phyloP scores from a whole-genome alignment of 1,140 invertebrate species.

The Drosophila pachea region DNA sequence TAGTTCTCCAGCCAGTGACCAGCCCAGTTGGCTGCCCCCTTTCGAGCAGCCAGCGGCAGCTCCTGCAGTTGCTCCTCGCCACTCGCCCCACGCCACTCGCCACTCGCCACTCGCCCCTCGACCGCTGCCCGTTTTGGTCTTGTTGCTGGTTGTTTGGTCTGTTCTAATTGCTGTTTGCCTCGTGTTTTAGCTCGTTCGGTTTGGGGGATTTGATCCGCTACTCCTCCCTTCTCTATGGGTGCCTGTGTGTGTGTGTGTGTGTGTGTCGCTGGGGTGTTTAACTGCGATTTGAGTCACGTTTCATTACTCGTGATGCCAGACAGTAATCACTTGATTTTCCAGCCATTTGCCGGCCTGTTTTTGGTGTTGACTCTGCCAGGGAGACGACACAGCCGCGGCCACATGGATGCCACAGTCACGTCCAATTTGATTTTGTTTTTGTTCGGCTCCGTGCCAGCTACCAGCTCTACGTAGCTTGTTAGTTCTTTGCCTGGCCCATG shows the following conservation, averaged over 20 bases:
- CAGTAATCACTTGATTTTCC: slow-evolving; percentile 75
- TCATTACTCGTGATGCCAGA: slow-evolving; percentile 76
- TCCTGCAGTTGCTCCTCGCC: not conserved
- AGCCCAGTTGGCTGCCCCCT: not conserved
- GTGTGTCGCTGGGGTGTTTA: slow-evolving; percentile 63
- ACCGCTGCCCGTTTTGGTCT: slow-evolving; percentile 31
- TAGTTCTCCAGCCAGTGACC: slow-evolving; percentile 20
- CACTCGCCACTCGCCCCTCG: not conserved
- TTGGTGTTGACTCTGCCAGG: slow-evolving; percentile 28
- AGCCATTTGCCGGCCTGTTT: slow-evolving; percentile 40
- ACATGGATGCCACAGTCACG: slow-evolving; percentile 26
- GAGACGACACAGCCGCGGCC: not conserved
- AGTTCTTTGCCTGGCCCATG: slow-evolving; percentile 17
- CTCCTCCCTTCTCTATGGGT: slow-evolving; percentile 7
- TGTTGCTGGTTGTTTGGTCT: slow-evolving; percentile 53
- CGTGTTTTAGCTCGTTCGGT: slow-evolving; percentile 60
- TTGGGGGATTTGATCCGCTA: slow-evolving; percentile 22
- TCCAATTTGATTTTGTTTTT: slow-evolving; percentile 13
- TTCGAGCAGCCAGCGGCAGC: not conserved
- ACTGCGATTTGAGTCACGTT: slow-evolving; percentile 76
- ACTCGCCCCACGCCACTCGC: not conserved
- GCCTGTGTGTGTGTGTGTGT: slow-evolving; percentile 48
- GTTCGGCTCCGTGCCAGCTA: slow-evolving; percentile 17
- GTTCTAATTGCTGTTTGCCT: slow-evolving; percentile 73
- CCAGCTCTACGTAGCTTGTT: slow-evolving; percentile 43